A percentile compares a stretch with the other conserved stretches of the same genome.
Conservation (phyloP, 2,888 invertebrate genomes). For the Conchocele bisecta region DNA sequence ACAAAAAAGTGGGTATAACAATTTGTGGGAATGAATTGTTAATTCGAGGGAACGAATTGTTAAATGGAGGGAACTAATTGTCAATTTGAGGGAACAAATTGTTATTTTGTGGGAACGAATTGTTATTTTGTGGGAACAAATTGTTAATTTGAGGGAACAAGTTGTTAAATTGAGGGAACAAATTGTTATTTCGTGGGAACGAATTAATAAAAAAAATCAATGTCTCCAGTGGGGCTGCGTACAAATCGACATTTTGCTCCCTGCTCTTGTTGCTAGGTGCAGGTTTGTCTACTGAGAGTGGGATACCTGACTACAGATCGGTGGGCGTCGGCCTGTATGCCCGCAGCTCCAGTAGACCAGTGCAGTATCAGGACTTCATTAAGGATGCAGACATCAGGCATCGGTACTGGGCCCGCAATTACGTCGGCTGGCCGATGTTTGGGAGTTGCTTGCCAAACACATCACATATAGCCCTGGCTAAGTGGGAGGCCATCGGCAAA, state of each 20-base stretch:
- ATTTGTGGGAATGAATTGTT: too few relatives aligned
- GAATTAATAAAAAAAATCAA: too few relatives aligned
- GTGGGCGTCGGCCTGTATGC: constrained; percentile 96
- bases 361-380: constrained; percentile 92
- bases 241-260: not conserved
- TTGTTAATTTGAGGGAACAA: too few relatives aligned
- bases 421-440: constrained; percentile 94
- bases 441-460: constrained; percentile 89
- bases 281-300: constrained; percentile 95
- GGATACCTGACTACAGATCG: constrained; percentile 91
- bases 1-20: too few relatives aligned
- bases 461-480: constrained; percentile 88
- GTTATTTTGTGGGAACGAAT: too few relatives aligned
- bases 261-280: constrained; percentile 88
- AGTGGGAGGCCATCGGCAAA: constrained; percentile 88
- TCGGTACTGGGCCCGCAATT: constrained; percentile 96
- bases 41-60: too few relatives aligned
- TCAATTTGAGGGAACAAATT: too few relatives aligned
- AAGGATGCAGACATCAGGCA: constrained; percentile 85
- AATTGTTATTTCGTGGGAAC: too few relatives aligned
- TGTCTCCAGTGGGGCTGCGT: too few relatives aligned
- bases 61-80: too few relatives aligned
- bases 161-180: too few relatives aligned
- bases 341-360: constrained; percentile 91
- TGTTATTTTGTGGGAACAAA: too few relatives aligned